Conservation (phyloP, 2,113 vertebrate genomes). For the Cariama cristata region DNA sequence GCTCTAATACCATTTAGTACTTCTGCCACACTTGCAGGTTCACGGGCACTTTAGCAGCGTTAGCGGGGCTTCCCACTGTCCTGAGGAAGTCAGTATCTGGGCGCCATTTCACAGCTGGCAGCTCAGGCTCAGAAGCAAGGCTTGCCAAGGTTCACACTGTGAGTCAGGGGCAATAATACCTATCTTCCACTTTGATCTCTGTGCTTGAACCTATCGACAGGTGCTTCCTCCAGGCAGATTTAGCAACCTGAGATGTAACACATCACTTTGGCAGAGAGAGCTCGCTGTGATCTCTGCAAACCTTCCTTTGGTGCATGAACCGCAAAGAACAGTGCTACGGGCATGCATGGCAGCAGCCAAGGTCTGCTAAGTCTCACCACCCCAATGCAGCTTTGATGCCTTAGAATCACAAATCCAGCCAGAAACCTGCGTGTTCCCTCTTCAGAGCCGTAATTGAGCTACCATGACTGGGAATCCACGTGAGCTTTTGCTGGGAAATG, state of each 20-base stretch:
- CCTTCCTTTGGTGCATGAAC: background rate
- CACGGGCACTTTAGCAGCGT: background rate
- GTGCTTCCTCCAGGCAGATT: slow-evolving; percentile 23
- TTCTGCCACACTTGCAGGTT: background rate
- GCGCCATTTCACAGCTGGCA: background rate
- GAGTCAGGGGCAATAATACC: background rate
- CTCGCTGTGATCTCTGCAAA: background rate
- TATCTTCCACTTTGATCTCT: slow-evolving; percentile 22
- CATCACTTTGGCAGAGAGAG: background rate
- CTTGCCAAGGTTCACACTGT: background rate
- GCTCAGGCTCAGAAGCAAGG: background rate
- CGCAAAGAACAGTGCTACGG: background rate
- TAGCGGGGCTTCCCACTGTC: background rate
- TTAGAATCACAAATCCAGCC: background rate
- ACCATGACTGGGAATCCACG: background rate
- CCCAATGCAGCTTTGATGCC: background rate
- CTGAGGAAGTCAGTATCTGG: background rate
- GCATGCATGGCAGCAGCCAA: background rate
- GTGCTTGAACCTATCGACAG: background rate
- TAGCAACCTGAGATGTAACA: background rate
- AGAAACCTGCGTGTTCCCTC: background rate
- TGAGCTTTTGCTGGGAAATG: background rate
- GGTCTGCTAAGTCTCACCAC: background rate
- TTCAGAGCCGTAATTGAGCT: background rate
- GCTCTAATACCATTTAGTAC: background rate